Base-by-base conservation (phyloP, 2,797 vertebrate genomes). In the Acestrorhynchus altus region DNA sequence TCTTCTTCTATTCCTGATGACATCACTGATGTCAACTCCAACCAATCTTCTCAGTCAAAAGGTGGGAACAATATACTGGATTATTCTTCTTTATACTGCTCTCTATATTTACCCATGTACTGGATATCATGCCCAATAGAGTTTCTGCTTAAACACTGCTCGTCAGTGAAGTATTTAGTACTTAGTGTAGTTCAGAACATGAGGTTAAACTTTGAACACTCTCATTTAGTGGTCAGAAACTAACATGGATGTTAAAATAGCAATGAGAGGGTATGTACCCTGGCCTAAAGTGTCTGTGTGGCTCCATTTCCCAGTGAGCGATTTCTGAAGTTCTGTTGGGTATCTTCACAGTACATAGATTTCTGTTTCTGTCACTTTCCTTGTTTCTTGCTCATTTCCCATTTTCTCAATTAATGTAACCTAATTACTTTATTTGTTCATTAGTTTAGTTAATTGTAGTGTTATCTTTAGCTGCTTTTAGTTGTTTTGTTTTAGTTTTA, bases 1-100 rank as follows among this genome's bases (percentile, higher is more conserved):
- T 91, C 88, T 93, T 84, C 91, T 81, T 92, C 93, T 94, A 83
- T 92, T 86, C 90, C 89, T 83, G 93, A 92, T 20, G 89, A 83
- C 90, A 91, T 92, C 87, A 88, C 86, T 84, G 87, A 90, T 91
- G 92, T 91, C 89, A 76, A 47, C 82, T 88, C 90, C 85, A 65
- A 86, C 87, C 92, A 90, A 83, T 90, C 92, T 69, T 86, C 90
- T 77, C 63, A 87, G 74, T 84, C 83, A 46, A 88, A 87, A 88
- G 88, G 89, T 87, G 82, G 85, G 89, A 84, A 83, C 83, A 35
- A 81, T 72, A 69, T 65, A 70, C 71, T 16, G 0, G 52, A 46
- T 51, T 64, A 56, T 67, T 28, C 40, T 47, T 10, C 24, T n/a
- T 1, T 42, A 44, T 42, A 65, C 52, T 39, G 16, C 56, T 24